Conservation (phyloP, 2,888 invertebrate species). For the Anodontia alba region DNA sequence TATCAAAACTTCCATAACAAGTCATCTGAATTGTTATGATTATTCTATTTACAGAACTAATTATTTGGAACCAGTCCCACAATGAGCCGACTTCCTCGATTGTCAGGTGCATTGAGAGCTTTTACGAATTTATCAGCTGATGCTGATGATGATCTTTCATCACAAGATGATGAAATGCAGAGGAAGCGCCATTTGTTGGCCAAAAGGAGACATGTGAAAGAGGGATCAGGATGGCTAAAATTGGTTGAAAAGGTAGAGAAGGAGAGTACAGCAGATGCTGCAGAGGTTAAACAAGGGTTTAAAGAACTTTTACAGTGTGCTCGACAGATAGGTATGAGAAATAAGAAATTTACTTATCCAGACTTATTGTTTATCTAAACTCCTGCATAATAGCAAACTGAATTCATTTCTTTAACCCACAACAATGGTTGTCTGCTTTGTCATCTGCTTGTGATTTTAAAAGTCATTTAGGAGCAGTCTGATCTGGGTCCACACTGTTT, state of each 20-base stretch:
- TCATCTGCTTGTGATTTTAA: too few species aligned
- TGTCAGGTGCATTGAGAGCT: constrained; percentile 75
- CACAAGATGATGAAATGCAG: constrained; percentile 61
- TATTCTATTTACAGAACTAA: too few species aligned
- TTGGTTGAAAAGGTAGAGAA: constrained; percentile 64
- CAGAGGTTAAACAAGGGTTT: constrained; percentile 64
- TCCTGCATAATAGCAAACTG: too few species aligned
- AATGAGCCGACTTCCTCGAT: constrained; percentile 71
- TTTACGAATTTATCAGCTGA: constrained; percentile 69
- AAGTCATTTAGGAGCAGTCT: too few species aligned
- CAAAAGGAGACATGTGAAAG: constrained; percentile 56
- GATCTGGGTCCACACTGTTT: too few species aligned
- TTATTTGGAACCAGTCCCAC: too few species aligned
- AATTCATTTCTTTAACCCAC: too few species aligned
- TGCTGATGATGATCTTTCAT: constrained; percentile 12
- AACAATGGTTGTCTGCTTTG: too few species aligned
- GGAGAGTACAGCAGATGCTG: constrained; percentile 58
- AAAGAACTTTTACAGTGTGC: constrained; percentile 73
- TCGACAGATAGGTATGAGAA: constrained; percentile 66
- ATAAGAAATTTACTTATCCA: not conserved
- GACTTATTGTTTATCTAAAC: not conserved
- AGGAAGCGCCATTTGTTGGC: constrained; percentile 67
- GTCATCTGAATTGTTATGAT: too few species aligned
- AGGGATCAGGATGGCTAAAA: constrained; percentile 72
- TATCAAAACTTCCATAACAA: too few species aligned